Base-by-base conservation (phyloP, 2,888 invertebrate genomes). In the Sinelater perroti region DNA sequence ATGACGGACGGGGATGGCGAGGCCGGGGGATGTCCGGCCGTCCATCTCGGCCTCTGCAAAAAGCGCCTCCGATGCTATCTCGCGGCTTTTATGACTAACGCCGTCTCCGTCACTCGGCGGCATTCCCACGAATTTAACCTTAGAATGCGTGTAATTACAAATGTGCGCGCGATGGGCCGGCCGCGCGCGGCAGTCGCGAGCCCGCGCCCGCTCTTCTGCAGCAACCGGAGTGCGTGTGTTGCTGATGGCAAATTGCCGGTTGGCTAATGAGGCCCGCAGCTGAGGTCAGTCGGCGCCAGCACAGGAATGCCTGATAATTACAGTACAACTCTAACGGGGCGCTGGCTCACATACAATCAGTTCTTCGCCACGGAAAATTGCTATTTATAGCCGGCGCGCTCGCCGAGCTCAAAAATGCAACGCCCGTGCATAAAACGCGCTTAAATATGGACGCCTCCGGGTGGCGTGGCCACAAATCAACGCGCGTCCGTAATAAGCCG, bases 271-370 rank as follows among this genome's bases (percentile, higher is more conserved):
- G 68, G 65, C 65, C 66, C 67, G 62, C 59, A 66, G 67, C 67
- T 56, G 67, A 68, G 68, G 68, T 67, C 70, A 70, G 64, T 66
- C 67, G 70, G 70, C 70, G 70, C 70, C 70, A 68, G 65, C 55
- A 60, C 56, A 62, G 65, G 67, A 68, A 68, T 67, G 65, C 66
- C 61, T 62, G 60, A 67, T 68, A 67, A 67, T 67, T 67, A 67
- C 63, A 62, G 63, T 57, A 60, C 65, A 56, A 56, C 52, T 60
- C 55, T 60, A 60, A 60, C 60, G 60, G 60, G 52, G 55, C 56
- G 56, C 51, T 56, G 47, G 52, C 60, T 60, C 56, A 56, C 54
- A 55, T 59, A 59, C 59, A 55, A 59, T 59, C 59, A 54, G 50
- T 59, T 55, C 58, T 58, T 54, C 53, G 44, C 42, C 44, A 51